A percentile compares a stretch with the other conserved stretches of the same genome.
Evolutionary conservation across 1,140 invertebrate genomes (phyloP).

Genomic region (Drosophila quadrilineata): DNA sequence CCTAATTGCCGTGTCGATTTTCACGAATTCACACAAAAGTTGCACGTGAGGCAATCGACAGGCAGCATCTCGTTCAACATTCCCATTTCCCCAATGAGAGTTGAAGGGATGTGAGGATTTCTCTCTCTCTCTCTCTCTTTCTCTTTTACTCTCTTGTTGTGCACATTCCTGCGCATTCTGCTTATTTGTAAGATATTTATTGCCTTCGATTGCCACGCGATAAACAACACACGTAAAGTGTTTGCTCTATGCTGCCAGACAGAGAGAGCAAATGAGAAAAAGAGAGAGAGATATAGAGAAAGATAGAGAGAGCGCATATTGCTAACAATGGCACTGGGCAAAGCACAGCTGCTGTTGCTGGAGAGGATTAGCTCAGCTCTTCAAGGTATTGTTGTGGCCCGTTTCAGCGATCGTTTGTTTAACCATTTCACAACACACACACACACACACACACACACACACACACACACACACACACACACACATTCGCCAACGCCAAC

Average conservation of each 20-base stretch:
- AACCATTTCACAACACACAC: constrained; percentile 73
- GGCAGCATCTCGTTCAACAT: constrained; percentile 13
- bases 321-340: constrained; percentile 38
- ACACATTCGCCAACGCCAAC: constrained; percentile 60
- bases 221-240: constrained; percentile 80
- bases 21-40: constrained; percentile 75
- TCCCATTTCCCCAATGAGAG: too few species aligned
- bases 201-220: constrained; percentile 79
- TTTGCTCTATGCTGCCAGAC: constrained; percentile 62
- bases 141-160: neutral
- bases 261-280: neutral
- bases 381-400: constrained; percentile 23
- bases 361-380: constrained; percentile 10
- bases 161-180: constrained; percentile 80
- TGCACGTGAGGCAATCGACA: constrained; percentile 42
- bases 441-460: constrained; percentile 44
- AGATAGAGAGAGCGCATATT: neutral
- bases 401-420: constrained; percentile 64
- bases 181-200: constrained; percentile 82
- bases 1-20: constrained; percentile 77
- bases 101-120: neutral
- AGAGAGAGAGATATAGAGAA: neutral
- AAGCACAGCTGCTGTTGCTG: constrained; percentile 39
- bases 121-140: neutral
- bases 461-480: constrained; percentile 13